Conservation (phyloP, 2,888 invertebrate species). For the Chydorus sphaericus region DNA sequence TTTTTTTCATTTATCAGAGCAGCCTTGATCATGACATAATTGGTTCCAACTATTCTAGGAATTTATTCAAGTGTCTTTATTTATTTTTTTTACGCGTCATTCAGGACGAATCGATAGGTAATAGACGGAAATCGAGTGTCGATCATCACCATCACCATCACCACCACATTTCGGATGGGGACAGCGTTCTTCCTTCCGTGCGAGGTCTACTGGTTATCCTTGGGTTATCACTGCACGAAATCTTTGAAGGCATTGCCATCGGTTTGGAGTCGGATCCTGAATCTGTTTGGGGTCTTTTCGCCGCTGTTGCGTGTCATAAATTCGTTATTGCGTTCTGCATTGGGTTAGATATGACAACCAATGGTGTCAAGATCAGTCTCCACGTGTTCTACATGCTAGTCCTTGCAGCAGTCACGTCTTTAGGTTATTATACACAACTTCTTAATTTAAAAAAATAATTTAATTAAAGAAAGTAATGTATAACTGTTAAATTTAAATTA, state of each 20-base stretch:
- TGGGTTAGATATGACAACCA: slow-evolving; percentile 63
- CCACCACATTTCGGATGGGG: not conserved
- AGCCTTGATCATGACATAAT: too few species aligned
- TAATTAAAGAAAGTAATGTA: too few species aligned
- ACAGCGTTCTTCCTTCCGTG: slow-evolving; percentile 30
- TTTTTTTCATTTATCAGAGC: too few species aligned
- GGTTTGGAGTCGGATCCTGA: slow-evolving; percentile 53
- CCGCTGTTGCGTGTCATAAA: slow-evolving; percentile 70
- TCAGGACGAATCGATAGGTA: too few species aligned
- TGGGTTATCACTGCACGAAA: slow-evolving; percentile 69
- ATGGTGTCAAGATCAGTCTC: slow-evolving; percentile 28
- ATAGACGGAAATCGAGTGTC: not conserved
- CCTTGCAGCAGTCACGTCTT: slow-evolving; percentile 21
- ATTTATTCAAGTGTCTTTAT: too few species aligned
- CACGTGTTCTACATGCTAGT: slow-evolving; percentile 19
- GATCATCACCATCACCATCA: slow-evolving; percentile 1
- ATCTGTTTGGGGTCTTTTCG: slow-evolving; percentile 67
- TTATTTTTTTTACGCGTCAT: too few species aligned
- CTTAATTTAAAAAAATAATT: not conserved
- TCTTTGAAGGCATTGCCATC: slow-evolving; percentile 75
- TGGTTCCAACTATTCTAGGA: too few species aligned
- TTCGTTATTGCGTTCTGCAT: slow-evolving; percentile 77
- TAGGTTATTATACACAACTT: slow-evolving; percentile 18
- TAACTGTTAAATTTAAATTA: not conserved
- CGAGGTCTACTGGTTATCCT: slow-evolving; percentile 63